These are phyloP conservation scores for Formicarius rufipectus DNA, from an alignment of 2,113 vertebrate genomes.

Conservation along the genomic window DNA sequence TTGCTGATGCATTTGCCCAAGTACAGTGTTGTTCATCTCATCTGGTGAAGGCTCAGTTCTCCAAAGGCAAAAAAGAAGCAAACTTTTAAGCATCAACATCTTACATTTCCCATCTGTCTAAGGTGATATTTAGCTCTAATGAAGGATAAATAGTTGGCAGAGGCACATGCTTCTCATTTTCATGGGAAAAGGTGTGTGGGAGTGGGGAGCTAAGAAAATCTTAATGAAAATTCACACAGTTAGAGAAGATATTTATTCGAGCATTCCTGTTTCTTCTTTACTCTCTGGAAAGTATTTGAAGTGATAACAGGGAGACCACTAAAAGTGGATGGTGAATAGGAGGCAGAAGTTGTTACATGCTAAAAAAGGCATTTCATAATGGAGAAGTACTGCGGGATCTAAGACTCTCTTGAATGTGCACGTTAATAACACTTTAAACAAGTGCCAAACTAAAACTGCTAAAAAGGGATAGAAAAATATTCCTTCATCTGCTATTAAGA, in stretches of 20 bases:
- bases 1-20: neutral
- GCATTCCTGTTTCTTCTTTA: neutral
- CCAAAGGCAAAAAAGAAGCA: neutral
- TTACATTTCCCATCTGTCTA: neutral
- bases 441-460: slow-evolving; percentile 32
- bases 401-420: neutral
- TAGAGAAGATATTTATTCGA: slow-evolving; percentile 19
- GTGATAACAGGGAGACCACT: slow-evolving; percentile 11
- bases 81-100: neutral
- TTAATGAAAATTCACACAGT: neutral
- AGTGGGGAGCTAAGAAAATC: neutral
- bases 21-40: neutral
- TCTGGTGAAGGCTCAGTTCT: neutral
- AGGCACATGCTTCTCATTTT: neutral
- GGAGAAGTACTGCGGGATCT: slow-evolving; percentile 12
- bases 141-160: slow-evolving; percentile 23
- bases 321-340: neutral
- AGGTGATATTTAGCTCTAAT: slow-evolving; percentile 18
- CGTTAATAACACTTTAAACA: slow-evolving; percentile 43
- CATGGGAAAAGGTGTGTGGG: neutral
- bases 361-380: slow-evolving; percentile 19
- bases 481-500: slow-evolving; percentile 21
- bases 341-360: slow-evolving; percentile 1
- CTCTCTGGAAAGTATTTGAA: slow-evolving; percentile 8
- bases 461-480: slow-evolving; percentile 17